Conservation (phyloP, 2,113 vertebrate species). For the Clinocottus analis region DNA sequence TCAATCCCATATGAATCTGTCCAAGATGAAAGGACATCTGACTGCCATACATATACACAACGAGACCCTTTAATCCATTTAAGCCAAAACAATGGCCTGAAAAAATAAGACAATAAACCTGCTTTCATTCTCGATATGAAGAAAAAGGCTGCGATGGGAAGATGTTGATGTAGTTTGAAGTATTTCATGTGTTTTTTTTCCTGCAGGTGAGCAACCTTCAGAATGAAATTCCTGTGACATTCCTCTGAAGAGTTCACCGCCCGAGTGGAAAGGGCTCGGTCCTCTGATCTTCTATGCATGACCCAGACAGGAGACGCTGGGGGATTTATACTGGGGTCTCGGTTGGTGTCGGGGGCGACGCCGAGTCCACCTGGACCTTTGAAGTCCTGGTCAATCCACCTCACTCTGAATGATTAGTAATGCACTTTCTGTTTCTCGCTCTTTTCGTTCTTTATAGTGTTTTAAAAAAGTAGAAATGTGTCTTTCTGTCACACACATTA, state of each 20-base stretch:
- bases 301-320: slow-evolving; percentile 20
- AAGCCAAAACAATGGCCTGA: background rate
- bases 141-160: background rate
- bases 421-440: background rate
- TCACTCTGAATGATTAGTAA: slow-evolving; percentile 15
- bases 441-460: background rate
- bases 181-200: background rate
- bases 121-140: background rate
- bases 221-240: slow-evolving; percentile 44
- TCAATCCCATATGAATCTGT: background rate
- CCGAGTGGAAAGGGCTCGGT: slow-evolving; percentile 22
- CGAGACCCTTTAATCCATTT: slow-evolving; percentile 1
- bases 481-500: slow-evolving; percentile 2
- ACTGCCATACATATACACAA: slow-evolving; percentile 21
- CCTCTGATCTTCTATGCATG: slow-evolving; percentile 46
- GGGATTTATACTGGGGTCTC: background rate
- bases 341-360: slow-evolving; percentile 8
- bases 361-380: slow-evolving; percentile 49
- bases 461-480: background rate
- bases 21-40: slow-evolving; percentile 36
- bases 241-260: slow-evolving; percentile 48
- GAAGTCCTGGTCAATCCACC: slow-evolving; percentile 47
- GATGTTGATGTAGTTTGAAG: background rate
- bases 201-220: slow-evolving; percentile 11
- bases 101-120: background rate